These are phyloP conservation scores for Gymnopithys bicolor DNA, from an alignment of 2,797 vertebrate species.

Conservation along the genomic window DNA sequence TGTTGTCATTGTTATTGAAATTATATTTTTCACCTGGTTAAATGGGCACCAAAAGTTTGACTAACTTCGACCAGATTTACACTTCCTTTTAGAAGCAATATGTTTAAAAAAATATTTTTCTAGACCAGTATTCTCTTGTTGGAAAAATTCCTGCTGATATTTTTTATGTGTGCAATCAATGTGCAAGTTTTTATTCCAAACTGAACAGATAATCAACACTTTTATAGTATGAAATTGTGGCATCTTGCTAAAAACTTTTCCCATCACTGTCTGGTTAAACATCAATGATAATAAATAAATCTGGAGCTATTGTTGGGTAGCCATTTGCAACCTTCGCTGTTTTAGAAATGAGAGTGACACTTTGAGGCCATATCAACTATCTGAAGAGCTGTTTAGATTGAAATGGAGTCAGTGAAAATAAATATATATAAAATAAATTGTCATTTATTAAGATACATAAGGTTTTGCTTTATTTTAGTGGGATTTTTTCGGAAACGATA, in stretches of 20 bases:
- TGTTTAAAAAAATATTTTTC: not conserved
- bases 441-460: not conserved
- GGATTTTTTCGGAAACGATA: accelerated
- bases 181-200: not conserved
- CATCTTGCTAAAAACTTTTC: not conserved
- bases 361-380: not conserved
- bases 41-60: not conserved
- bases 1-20: not conserved
- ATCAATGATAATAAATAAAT: not conserved
- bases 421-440: not conserved
- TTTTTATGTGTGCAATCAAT: not conserved
- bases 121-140: not conserved
- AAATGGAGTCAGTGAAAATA: not conserved
- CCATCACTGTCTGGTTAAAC: not conserved
- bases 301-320: not conserved
- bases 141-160: not conserved
- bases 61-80: not conserved
- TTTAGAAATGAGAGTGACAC: not conserved
- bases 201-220: not conserved
- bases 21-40: not conserved
- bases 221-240: not conserved
- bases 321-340: not conserved
- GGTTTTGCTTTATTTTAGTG: not conserved
- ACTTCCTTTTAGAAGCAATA: not conserved
- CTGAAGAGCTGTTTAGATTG: not conserved